A percentile compares a stretch with the other conserved stretches of the same genome.
Conservation (phyloP, 2,797 vertebrate genomes). For the Leptatherina wallacei region DNA sequence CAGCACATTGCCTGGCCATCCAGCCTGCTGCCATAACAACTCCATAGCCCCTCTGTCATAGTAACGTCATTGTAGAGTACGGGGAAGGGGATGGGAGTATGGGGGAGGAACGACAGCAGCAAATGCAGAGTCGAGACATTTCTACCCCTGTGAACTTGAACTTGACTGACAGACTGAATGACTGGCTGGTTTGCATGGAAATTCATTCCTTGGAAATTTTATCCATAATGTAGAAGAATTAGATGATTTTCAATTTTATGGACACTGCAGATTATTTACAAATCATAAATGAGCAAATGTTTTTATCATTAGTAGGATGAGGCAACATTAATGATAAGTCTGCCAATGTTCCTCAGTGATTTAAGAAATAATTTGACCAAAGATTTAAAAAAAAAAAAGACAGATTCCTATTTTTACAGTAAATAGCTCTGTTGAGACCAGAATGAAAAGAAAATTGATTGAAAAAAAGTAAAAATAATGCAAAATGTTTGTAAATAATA, state of each 20-base stretch:
- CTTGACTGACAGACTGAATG: slow-evolving; percentile 80
- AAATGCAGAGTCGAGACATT: slow-evolving; percentile 79
- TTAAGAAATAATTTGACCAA: background rate
- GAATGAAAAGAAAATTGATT: no score
- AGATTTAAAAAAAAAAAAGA: background rate
- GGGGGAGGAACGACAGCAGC: slow-evolving; percentile 55
- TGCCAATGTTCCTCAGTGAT: no score
- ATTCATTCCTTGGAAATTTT: slow-evolving; percentile 34
- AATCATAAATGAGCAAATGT: background rate
- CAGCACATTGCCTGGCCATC: slow-evolving; percentile 87
- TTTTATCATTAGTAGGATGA: background rate
- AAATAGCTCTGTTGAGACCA: no score
- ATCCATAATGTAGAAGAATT: slow-evolving; percentile 6
- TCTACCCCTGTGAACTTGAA: slow-evolving; percentile 83
- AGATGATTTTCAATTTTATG: background rate
- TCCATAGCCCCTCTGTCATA: slow-evolving; percentile 81
- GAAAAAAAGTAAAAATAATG: no score
- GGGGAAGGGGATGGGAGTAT: slow-evolving; percentile 24
- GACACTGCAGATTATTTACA: background rate
- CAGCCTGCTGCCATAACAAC: slow-evolving; percentile 96
- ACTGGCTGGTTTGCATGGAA: slow-evolving; percentile 60
- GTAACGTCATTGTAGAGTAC: slow-evolving; percentile 53
- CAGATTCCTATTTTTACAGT: no score
- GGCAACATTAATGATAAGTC: background rate
- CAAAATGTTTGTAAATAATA: no score